Base-by-base conservation (phyloP, 2,797 vertebrate genomes). In the Halcyon chelicuti region DNA sequence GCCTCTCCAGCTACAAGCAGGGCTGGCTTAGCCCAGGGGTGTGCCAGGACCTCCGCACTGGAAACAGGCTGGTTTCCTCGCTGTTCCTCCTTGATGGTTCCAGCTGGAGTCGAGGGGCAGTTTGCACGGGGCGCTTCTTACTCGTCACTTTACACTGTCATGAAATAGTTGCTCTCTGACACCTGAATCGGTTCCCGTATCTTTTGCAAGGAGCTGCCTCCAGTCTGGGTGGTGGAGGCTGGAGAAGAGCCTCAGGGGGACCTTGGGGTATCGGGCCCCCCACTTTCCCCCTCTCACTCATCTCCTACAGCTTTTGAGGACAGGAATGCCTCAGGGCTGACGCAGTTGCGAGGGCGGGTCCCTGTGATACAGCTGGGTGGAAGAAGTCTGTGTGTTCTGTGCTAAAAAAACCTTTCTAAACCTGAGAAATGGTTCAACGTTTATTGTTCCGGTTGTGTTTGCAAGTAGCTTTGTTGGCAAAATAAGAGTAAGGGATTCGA, bases 41-140 rank as follows among this genome's bases (percentile, higher is more conserved):
- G 58, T 17, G 66, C 71, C 0, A 0, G 33, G 11, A 55, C 62
- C 78, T 81, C 58, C 0, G 0, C 0, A 0, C 71, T 81, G 58
- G 31, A 25, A 80, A 71, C 0, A 0, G 31, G 28, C 12, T 0
- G 0, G 2, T 63, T 71, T 49, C 55, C 71, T 57, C 25, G 57
- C 16, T 72, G 72, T 29, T 91, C 20, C 62, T 79, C n/a, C 49
- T 72, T 12, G 4, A 1, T 5, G 15, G 14, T 26, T 51, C 37
- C 12, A 1, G 39, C 16, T 67, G 73, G 72, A 60, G 25, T 3
- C 40, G 39, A 12, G 33, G 5, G 3, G 21, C 5, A 31, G 47
- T 54, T 81, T 35, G 23, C 31, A 17, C 0, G 0, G 4, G 29
- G 17, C 15, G 23, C 17, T 76, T 35, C 15, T 4, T 18, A 44